These are phyloP conservation scores for Troilus luridus DNA, from an alignment of 2,888 invertebrate genomes.

Conservation along the genomic window DNA sequence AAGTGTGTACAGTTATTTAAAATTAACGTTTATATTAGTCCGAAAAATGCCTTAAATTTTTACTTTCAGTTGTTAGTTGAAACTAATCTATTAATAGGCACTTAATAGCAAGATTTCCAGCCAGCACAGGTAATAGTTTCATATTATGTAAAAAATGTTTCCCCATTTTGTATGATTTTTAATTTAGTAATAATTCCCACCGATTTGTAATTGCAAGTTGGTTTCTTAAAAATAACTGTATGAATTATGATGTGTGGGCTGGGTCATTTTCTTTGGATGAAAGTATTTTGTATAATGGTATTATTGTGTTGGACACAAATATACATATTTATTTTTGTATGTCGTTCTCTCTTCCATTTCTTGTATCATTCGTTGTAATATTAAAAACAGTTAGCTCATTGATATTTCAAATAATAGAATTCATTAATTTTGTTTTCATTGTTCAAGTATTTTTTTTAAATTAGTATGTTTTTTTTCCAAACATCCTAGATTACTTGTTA, in stretches of 20 bases:
- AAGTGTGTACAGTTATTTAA: conserved; percentile 49
- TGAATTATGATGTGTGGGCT: conserved; percentile 19
- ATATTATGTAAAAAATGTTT: not conserved
- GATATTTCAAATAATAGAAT: not conserved
- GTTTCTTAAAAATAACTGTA: not conserved
- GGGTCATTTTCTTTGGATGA: conserved; percentile 35
- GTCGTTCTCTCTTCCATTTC: conserved; percentile 56
- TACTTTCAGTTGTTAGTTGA: conserved; percentile 37
- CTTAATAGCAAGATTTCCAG: conserved; percentile 27
- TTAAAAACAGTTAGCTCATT: no score
- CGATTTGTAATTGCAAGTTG: conserved; percentile 3
- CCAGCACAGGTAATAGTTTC: conserved; percentile 16
- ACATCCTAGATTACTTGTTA: not conserved
- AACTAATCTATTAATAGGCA: conserved; percentile 24
- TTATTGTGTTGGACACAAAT: conserved; percentile 57
- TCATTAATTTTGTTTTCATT: not conserved
- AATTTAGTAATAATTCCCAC: conserved; percentile 30
- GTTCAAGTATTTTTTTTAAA: not conserved
- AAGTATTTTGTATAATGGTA: conserved; percentile 56
- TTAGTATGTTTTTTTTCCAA: not conserved
- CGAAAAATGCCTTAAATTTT: conserved; percentile 48
- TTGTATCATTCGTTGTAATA: conserved; percentile 18
- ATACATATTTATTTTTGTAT: conserved; percentile 59
- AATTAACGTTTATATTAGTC: conserved; percentile 39
- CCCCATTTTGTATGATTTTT: not conserved